Evolutionary conservation across 2,888 invertebrate genomes (phyloP), one percentile per base, ranked within the genome.

Genomic region (Atethmia centrago): DNA sequence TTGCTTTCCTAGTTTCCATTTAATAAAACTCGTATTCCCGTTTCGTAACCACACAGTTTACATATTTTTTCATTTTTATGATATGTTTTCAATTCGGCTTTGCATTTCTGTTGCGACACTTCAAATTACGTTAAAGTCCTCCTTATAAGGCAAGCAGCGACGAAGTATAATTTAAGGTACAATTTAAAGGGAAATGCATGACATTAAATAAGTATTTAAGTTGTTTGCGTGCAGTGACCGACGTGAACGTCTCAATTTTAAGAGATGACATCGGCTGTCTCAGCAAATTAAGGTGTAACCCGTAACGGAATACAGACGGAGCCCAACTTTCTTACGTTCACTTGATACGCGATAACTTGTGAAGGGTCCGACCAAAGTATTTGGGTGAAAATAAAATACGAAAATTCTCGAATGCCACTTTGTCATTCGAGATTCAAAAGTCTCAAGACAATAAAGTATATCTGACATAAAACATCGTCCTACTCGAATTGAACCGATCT

Each of bases 231-330:
- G 87, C 82, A 85, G 77, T 86, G 85, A 80, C 86, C 86, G 88
- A 82, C 84, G 82, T 77, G 78, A 80, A 93, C 91, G 90, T 90
- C 93, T 94, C 92, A 93, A 93, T 94, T 89, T 88, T 75, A 82
- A 61, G 77, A 90, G 89, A 91, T 90, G 92, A 91, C 89, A 90
- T 91, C 89, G 88, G 85, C 86, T 86, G 90, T 91, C 90, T 78
- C 82, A 82, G 87, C 89, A 90, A 89, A 92, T 93, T 90, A 89
- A 90, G 88, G 86, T 86, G 85, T 87, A 89, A 85, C 71, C 78
- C 81, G 76, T 80, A 87, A 85, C 81, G 87, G 87, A 87, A 87
- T 85, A 89, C 88, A 82, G 83, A 83, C 85, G 75, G 81, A 83
- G 77, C 67, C 82, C 79, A 63, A 85, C 87, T 88, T 90, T 88